phyloP scores from a whole-genome alignment of 2,113 vertebrate genomes.

The Xyliphius kryptos region DNA sequence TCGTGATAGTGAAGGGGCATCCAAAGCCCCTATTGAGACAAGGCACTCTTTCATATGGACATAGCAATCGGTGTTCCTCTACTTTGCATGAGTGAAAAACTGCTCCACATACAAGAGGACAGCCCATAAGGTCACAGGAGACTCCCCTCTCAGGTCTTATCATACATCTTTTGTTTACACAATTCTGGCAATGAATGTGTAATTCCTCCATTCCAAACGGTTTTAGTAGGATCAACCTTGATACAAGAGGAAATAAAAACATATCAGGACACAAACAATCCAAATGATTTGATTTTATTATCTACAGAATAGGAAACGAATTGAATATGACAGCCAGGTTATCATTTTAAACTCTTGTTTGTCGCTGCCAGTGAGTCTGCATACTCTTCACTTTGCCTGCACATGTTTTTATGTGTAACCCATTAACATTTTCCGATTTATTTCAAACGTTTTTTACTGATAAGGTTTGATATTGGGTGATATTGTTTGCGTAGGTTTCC shows the following conservation, averaged over 20 bases:
- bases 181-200: constrained; percentile 88
- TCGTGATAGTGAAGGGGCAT: constrained; percentile 82
- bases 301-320: too few species aligned
- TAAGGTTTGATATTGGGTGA: too few species aligned
- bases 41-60: constrained; percentile 87
- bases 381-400: too few species aligned
- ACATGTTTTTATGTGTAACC: too few species aligned
- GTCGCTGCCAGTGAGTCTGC: too few species aligned
- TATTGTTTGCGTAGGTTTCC: too few species aligned
- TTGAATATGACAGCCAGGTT: too few species aligned
- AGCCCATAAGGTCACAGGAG: constrained; percentile 89
- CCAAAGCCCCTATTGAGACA: constrained; percentile 90
- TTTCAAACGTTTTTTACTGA: too few species aligned
- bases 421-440: too few species aligned
- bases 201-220: constrained; percentile 75
- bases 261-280: constrained; percentile 3
- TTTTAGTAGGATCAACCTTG: too few species aligned
- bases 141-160: constrained; percentile 76
- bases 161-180: constrained; percentile 94
- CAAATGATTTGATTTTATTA: background rate
- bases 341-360: too few species aligned
- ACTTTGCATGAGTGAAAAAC: constrained; percentile 93
- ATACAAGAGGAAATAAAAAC: constrained; percentile 6
- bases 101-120: constrained; percentile 88
- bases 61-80: constrained; percentile 85